These are phyloP conservation scores for Epinotia nisella DNA, from an alignment of 2,888 invertebrate genomes.

Conservation along the genomic window DNA sequence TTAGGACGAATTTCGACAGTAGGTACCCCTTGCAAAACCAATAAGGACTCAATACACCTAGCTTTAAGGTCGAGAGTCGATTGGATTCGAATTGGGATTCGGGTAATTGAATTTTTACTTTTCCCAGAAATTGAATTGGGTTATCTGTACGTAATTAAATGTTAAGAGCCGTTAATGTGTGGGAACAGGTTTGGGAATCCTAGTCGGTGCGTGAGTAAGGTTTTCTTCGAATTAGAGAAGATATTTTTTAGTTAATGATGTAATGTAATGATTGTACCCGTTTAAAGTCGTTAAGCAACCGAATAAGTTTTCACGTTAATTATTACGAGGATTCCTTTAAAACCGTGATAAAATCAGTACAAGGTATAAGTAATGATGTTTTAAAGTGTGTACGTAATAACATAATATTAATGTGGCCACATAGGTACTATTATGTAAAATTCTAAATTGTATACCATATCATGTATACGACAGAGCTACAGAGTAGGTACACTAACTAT, in stretches of 20 bases:
- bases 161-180: constrained; percentile 11
- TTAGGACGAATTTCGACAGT: constrained; percentile 55
- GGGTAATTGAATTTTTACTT: constrained; percentile 9
- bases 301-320: background rate
- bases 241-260: background rate
- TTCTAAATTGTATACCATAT: no score
- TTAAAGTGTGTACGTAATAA: no score
- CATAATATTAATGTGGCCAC: no score
- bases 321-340: no score
- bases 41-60: constrained; percentile 3
- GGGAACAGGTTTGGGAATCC: constrained; percentile 24
- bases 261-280: background rate
- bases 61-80: background rate
- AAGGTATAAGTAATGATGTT: no score
- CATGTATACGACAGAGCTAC: no score
- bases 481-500: no score
- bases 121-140: constrained; percentile 35
- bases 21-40: constrained; percentile 35
- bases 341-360: no score
- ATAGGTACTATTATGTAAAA: no score
- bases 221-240: constrained; percentile 14
- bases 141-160: constrained; percentile 29
- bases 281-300: background rate
- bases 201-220: constrained; percentile 13
- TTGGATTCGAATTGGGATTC: background rate